Base-by-base conservation (phyloP, 1,140 invertebrate genomes). In the Sitobion miscanthi region DNA sequence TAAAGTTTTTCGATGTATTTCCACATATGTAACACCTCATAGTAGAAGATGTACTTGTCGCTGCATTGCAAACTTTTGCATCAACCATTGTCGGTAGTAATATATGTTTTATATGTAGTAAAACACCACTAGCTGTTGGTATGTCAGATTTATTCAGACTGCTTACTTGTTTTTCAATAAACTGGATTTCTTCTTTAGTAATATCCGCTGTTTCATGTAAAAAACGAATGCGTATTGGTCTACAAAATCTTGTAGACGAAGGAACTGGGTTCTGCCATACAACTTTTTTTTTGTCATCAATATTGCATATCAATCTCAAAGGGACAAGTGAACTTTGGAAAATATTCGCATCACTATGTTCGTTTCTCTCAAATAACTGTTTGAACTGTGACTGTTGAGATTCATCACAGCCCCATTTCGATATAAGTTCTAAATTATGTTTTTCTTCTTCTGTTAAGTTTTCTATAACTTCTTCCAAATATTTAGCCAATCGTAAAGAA, bases 391-490 rank as follows among this genome's bases (percentile, higher is more conserved):
- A 49, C 49, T 69, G 11, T 42, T 62, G 90, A 77, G 90, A 91
- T 11, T 54, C 90, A 91, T 91, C 54, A 20, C 49, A 62, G 20
- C n/a, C 54, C 54, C 30, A 91, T 77, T 91, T 91, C 42, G 54
- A 91, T 57, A 91, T 1, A 14, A 62, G 23, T 57, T 57, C 35
- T 57, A 90, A 69, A 47, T 54, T 38, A 90, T 90, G 20, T 52
- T 42, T 38, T 90, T 90, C 52, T 57, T 90, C 57, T 42, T 57
- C n/a, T 30, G 42, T 49, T 25, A 90, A 52, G 49, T 38, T 54
- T 38, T 90, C 89, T 42, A 90, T 54, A 54, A 90, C 52, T 69
- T 49, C 25, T 57, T 69, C 57, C 38, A 90, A 90, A n/a, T 49
- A 54, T 57, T 47, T 45, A 20, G n/a, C 14, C 52, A 62, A 90